Base-by-base conservation (phyloP, 1,140 invertebrate species). In the Bicyclus anynana region DNA sequence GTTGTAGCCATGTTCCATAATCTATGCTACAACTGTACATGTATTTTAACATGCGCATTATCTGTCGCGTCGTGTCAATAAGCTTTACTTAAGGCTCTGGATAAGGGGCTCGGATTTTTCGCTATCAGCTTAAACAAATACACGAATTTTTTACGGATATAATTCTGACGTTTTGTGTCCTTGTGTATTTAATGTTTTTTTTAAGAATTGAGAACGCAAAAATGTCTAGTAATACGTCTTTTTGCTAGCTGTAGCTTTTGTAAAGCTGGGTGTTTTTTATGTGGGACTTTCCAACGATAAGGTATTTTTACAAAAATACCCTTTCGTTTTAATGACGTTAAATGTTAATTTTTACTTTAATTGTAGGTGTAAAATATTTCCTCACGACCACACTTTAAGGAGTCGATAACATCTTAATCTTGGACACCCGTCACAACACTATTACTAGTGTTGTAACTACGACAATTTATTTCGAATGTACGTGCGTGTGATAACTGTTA, bases 31-130 rank as follows among this genome's bases (percentile, higher is more conserved):
- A n/a, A 5, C 9, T 20, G 33, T 51, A 35, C 44, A 33, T 51
- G 23, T 50, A 40, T 46, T 65, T 44, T 67, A 69, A 69, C 66
- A 0, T 5, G 17, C 33, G 20, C 46, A 48, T 64, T 53, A 59
- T 62, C 70, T 71, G 53, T 63, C 49, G 40, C 29, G 35, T 59
- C 62, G 61, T 63, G 65, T 72, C 66, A 49, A 62, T 67, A 67
- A 72, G 70, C 67, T 72, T 50, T 52, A 23, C 55, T 57, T 14
- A 58, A 21, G 48, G 37, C 17, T 44, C 12, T 59, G 66, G 37
- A 67, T 67, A 70, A 73, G 62, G 7, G 27, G 47, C 40, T 44
- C 18, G 40, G 52, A 53, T 65, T 65, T 67, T 65, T 64, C 46
- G 49, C 62, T 64, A 60, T 44, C 47, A 44, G 26, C 48, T 57